Evolutionary conservation across 2,797 vertebrate species (phyloP), one percentile per base, ranked within the genome.

Genomic region (Tragelaphus eurycerus): DNA sequence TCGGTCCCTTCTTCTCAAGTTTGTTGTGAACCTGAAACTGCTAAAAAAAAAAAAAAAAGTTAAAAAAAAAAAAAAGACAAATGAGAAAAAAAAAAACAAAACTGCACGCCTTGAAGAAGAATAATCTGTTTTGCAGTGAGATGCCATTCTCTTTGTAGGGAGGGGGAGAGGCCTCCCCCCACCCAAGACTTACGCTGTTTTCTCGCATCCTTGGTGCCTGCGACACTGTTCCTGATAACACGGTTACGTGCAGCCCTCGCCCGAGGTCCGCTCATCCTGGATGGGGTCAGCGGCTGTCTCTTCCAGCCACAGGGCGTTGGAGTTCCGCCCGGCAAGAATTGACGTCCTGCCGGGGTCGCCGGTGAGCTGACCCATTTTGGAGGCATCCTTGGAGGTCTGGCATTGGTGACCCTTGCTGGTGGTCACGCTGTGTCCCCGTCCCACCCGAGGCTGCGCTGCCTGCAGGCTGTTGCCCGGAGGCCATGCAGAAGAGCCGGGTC

Each of bases 191-290:
- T 21, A 11, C 1, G 48, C 38, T 16, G 2, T 62, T 31, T 43
- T 23, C 38, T 48, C 0, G 0, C 34, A 5, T 60, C 71, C 14
- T n/a, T 16, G 4, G 6, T 54, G 14, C 11, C 46, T 29, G 17
- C 1, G 4, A 6, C 23, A 3, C 43, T 7, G 62, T 57, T 89
- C 74, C 52, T 1, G 2, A 0, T 62, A 3, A 25, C 6, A 3
- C 11, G 0, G 29, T 7, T 10, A 3, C 4, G 16, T 0, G 38
- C 60, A 15, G 17, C 62, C 19, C 29, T 52, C 4, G 3, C 34
- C 6, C 0, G 0, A 16, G 5, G 31, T 59, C 74, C 11, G 43
- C 17, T 16, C 3, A 0, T 38, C 59, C 4, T 1, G 25, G 74
- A 15, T 7, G 0, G 78, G 21, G 84, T 57, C 7, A 2, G 6